These are phyloP conservation scores for Lathronympha strigana DNA, from an alignment of 2,888 invertebrate species.

Conservation along the genomic window DNA sequence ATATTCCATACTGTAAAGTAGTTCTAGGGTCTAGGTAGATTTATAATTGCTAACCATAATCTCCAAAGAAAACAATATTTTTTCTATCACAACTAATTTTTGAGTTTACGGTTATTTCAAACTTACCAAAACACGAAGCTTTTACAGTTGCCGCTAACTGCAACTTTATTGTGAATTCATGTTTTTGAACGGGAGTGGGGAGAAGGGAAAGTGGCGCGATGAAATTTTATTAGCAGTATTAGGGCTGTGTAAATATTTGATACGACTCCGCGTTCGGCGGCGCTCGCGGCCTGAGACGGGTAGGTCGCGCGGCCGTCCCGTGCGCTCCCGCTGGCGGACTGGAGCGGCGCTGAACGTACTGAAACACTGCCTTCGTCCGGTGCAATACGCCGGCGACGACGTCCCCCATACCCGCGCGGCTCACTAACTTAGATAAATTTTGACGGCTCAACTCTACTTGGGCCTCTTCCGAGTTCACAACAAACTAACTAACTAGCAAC, in stretches of 20 bases:
- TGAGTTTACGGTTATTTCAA: constrained; percentile 1
- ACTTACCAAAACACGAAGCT: constrained; percentile 30
- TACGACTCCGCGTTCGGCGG: constrained; percentile 37
- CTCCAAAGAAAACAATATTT: neutral
- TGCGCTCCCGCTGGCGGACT: constrained; percentile 61
- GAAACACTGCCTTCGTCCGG: constrained; percentile 55
- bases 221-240: constrained; percentile 28
- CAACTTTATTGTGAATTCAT: constrained; percentile 29
- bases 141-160: constrained; percentile 9
- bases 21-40: neutral
- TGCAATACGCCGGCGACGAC: constrained; percentile 51
- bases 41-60: neutral
- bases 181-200: neutral
- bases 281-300: constrained; percentile 16
- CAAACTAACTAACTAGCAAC: constrained; percentile 33
- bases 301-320: constrained; percentile 55
- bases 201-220: constrained; percentile 15
- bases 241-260: constrained; percentile 28
- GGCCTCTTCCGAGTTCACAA: constrained; percentile 26
- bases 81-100: neutral
- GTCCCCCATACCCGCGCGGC: constrained; percentile 52
- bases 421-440: constrained; percentile 51
- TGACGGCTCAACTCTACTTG: constrained; percentile 44
- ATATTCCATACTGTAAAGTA: too few species aligned
- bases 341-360: constrained; percentile 54